These are phyloP conservation scores for Planococcus citri DNA, from an alignment of 1,140 invertebrate genomes.

Conservation along the genomic window DNA sequence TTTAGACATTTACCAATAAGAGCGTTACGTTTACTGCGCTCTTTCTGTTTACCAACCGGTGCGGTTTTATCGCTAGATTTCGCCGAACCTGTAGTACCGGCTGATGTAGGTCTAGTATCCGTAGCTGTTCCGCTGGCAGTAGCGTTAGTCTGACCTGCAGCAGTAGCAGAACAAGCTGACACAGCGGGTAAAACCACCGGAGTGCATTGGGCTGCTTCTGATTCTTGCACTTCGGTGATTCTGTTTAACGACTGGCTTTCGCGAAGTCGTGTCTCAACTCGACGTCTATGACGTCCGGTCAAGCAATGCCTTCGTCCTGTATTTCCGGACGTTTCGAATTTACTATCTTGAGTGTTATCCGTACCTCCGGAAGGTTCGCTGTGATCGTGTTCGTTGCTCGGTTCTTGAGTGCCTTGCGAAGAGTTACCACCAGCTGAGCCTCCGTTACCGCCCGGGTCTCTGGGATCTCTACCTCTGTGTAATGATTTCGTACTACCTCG, in stretches of 20 bases:
- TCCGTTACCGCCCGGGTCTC: slow-evolving; percentile 46
- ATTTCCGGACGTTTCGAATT: background rate
- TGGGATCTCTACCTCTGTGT: slow-evolving; percentile 26
- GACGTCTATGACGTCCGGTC: slow-evolving; percentile 41
- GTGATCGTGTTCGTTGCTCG: slow-evolving; percentile 24
- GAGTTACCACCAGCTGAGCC: slow-evolving; percentile 29
- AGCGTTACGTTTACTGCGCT: slow-evolving; percentile 27
- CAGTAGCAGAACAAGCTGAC: background rate
- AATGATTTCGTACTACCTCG: slow-evolving; percentile 33
- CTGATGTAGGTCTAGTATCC: background rate
- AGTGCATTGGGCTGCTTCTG: slow-evolving; percentile 32
- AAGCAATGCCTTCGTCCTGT: slow-evolving; percentile 25
- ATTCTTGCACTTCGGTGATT: slow-evolving; percentile 64
- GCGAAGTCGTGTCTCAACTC: slow-evolving; percentile 51
- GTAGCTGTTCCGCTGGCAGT: background rate
- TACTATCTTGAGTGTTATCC: slow-evolving; percentile 20
- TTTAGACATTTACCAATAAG: slow-evolving; percentile 29
- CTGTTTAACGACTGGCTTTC: slow-evolving; percentile 69
- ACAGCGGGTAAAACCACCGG: background rate
- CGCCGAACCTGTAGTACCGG: background rate
- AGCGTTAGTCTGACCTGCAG: background rate
- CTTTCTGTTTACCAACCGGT: slow-evolving; percentile 10
- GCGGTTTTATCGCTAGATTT: background rate
- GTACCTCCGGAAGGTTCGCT: slow-evolving; percentile 11
- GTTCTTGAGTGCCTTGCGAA: slow-evolving; percentile 21